Base-by-base conservation (phyloP, 2,113 vertebrate genomes). In the Rafetus swinhoei region DNA sequence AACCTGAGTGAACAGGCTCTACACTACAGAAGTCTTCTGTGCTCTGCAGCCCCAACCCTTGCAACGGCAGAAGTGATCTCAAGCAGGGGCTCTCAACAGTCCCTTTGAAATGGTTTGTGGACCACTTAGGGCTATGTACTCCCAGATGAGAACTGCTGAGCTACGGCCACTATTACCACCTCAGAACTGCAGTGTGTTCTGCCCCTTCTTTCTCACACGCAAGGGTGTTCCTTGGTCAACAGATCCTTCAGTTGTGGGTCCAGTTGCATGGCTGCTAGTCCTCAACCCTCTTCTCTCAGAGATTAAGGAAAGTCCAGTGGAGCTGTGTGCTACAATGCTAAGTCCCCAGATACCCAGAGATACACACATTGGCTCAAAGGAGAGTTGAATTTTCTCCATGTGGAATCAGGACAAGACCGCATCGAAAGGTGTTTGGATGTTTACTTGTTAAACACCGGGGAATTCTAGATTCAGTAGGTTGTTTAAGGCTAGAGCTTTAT, bases 401-500 rank as follows among this genome's bases (percentile, higher is more conserved):
- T 35, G 4, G 32, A 39, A 55, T 91, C 32, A 9, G n/a, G 32
- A 72, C 19, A 14, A 62, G 7, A 18, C 8, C 18, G 19, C 32
- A 69, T 18, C 13, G 29, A 1, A 8, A 59, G 57, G 69, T 85
- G 50, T 8, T 24, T 50, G 0, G 0, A 39, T 92, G 35, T 69
- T n/a, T 86, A 92, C 96, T 65, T 54, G 84, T 96, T 96, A 96
- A 85, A 87, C 90, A 86, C 91, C 88, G 95, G 79, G 87, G 60
- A 81, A 86, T 86, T 96, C 88, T 91, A 81, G 89, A 77, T 85
- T 91, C 57, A 82, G 81, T 29, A 95, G 79, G 65, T 85, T 96
- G 90, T 85, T 65, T 94, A 94, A 86, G 90, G 95, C 86, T 96
- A 85, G 87, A 22, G 92, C 82, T 97, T 95, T 93, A 77, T 85